These are phyloP conservation scores for Varroa destructor DNA, from an alignment of 1,140 invertebrate species.

Conservation along the genomic window DNA sequence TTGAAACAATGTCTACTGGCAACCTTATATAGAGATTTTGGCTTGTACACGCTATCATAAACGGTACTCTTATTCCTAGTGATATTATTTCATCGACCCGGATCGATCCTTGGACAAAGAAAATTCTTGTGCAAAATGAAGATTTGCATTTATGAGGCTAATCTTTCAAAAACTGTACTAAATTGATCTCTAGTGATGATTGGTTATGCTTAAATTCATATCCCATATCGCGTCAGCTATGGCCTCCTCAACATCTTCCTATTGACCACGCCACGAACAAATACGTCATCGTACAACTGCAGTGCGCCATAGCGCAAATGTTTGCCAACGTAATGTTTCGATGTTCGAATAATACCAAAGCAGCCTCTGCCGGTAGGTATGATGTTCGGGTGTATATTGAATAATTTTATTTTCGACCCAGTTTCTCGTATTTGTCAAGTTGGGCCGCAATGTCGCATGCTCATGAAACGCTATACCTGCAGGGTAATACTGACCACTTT, in stretches of 20 bases:
- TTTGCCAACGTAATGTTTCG: slow-evolving; percentile 1
- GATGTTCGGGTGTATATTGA: background rate
- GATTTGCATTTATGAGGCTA: background rate
- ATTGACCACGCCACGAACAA: background rate
- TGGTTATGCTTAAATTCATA: background rate
- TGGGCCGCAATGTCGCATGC: slow-evolving; percentile 17
- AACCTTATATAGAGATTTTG: background rate
- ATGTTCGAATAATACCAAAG: background rate
- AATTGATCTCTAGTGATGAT: background rate
- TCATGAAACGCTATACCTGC: background rate
- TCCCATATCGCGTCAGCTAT: background rate
- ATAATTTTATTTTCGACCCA: slow-evolving; percentile 8
- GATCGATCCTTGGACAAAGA: background rate
- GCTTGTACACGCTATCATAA: background rate
- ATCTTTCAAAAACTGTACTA: background rate
- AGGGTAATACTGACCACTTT: background rate
- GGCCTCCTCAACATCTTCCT: background rate
- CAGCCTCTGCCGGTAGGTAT: background rate
- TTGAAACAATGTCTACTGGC: background rate
- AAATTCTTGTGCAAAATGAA: background rate
- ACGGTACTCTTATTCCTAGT: background rate
- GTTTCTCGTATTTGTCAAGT: background rate
- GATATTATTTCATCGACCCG: background rate
- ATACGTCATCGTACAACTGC: background rate
- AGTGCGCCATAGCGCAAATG: background rate